Evolutionary conservation across 2,797 vertebrate genomes (phyloP).

Genomic region (Cyclopterus lumpus): DNA sequence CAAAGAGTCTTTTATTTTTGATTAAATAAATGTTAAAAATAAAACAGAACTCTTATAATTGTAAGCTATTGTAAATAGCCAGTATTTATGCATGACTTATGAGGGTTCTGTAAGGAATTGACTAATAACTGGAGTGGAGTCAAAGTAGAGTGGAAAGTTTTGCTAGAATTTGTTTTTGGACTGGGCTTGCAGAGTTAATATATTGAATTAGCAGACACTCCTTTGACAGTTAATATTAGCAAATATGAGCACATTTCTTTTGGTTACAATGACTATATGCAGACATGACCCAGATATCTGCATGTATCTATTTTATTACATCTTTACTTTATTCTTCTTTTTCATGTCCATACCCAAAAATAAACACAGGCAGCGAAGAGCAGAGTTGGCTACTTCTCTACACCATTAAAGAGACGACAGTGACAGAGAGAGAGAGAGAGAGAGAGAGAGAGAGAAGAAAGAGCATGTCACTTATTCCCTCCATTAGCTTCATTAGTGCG

Average conservation of each 20-base stretch:
- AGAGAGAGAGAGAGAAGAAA: conserved; percentile 55
- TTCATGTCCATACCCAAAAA: conserved; percentile 9
- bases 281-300: conserved; percentile 10
- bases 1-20: neutral
- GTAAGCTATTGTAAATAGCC: neutral
- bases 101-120: neutral
- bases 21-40: neutral
- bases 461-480: conserved; percentile 78
- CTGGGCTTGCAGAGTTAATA: too few species aligned
- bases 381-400: conserved; percentile 12
- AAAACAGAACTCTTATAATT: neutral
- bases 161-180: neutral
- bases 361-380: conserved; percentile 25
- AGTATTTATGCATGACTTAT: neutral
- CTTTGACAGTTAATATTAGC: neutral
- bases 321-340: neutral
- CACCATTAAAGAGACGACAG: conserved; percentile 57
- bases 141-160: too few species aligned
- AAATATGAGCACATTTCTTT: neutral
- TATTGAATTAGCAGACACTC: neutral
- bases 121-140: neutral
- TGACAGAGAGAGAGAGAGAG: conserved; percentile 42
- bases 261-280: neutral
- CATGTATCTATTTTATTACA: neutral
- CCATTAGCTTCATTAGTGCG: conserved; percentile 79